Evolutionary conservation across 1,140 invertebrate species (phyloP), one percentile per base, ranked within the genome.

Genomic region (Drosophila tani): DNA sequence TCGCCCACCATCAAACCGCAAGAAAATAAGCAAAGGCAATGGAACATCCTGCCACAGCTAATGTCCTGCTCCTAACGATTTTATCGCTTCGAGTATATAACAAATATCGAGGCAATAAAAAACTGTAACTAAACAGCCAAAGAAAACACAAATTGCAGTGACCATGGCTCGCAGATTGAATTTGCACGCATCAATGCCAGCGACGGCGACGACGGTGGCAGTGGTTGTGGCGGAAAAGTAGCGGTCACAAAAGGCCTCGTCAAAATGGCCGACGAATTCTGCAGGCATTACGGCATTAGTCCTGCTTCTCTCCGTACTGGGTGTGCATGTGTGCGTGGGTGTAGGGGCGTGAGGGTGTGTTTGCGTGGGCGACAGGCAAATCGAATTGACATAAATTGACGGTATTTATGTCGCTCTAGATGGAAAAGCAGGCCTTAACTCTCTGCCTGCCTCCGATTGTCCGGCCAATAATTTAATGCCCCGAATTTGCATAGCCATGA

Each of bases 331-430:
- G 32, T 43, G 24, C 6, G 51, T 67, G 24, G 14, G 29, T 17
- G 27, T 35, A 11, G 9, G 32, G 32, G 8, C 8, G 32, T 4
- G 12, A 11, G 32, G 32, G 55, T 15, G 40, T 38, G 24, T 59
- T 45, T 58, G 50, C 17, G 57, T 58, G 67, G 47, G 62, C 62
- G 32, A 38, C 47, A 49, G 58, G 43, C 82, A 82, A 87, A 87
- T 90, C 81, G 73, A 84, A 88, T 88, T 85, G 81, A 85, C 85
- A 90, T 91, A 76, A 90, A 85, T 91, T 82, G 68, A 56, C 67
- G 75, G 51, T 62, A 77, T 70, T 82, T 82, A 74, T 78, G 46
- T 51, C 55, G 66, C 41, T 56, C n/a, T 47, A 76, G 35, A 50
- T 63, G 50, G 40, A 67, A 87, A 78, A 74, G 57, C 60, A 67